Evolutionary conservation across 2,113 vertebrate species (phyloP).

Genomic region (Aramus guarauna): DNA sequence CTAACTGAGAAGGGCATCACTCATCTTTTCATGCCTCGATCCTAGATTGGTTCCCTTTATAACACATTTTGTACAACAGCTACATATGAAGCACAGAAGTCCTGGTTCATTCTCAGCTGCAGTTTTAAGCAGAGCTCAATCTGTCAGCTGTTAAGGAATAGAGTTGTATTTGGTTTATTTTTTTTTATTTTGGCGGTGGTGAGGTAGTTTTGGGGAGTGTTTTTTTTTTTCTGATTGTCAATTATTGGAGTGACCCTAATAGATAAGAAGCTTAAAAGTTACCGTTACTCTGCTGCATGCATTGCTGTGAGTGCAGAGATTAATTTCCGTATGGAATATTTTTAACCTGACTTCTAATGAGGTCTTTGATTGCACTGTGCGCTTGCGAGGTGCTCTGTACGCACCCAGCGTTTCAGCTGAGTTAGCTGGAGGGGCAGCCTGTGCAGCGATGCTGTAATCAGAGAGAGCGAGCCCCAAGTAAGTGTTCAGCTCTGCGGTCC

Average conservation of each 20-base stretch:
- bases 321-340: not conserved
- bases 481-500: not conserved
- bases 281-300: not conserved
- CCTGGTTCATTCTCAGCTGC: not conserved
- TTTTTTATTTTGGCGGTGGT: not conserved
- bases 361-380: not conserved
- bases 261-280: not conserved
- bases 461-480: not conserved
- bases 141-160: not conserved
- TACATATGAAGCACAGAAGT: not conserved
- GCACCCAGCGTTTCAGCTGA: fast-evolving
- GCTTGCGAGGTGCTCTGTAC: not conserved
- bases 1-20: not conserved
- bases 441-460: not conserved
- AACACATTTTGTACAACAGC: not conserved
- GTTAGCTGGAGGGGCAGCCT: not conserved
- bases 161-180: not conserved
- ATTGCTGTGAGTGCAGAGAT: not conserved
- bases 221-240: not conserved
- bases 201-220: too few species aligned
- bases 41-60: not conserved
- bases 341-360: not conserved
- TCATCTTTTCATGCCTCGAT: not conserved
- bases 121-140: not conserved
- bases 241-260: not conserved